phyloP scores from a whole-genome alignment of 1,140 invertebrate genomes.

The Mamestra configurata region DNA sequence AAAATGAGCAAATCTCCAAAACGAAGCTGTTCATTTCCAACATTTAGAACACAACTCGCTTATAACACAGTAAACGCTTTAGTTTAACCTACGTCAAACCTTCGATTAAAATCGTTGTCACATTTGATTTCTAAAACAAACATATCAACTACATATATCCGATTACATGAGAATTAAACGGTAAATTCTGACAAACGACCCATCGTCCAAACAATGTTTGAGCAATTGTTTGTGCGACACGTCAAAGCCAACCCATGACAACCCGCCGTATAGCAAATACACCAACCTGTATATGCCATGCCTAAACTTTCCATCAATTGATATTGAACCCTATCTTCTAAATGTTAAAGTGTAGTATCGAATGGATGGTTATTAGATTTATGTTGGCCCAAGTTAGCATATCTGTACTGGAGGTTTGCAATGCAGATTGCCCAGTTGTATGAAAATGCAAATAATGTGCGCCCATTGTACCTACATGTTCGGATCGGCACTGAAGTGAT shows the following conservation, averaged over 20 bases:
- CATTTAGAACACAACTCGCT: neutral
- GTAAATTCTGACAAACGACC: slow-evolving; percentile 46
- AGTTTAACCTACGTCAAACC: slow-evolving; percentile 39
- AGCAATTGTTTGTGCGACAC: slow-evolving; percentile 72
- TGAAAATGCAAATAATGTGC: slow-evolving; percentile 79
- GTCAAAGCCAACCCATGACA: slow-evolving; percentile 73
- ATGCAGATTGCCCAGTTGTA: slow-evolving; percentile 81
- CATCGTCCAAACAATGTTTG: slow-evolving; percentile 50
- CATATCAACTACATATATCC: slow-evolving; percentile 30
- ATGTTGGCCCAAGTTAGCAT: slow-evolving; percentile 69
- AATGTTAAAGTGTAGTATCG: neutral
- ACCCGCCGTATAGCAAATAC: slow-evolving; percentile 63
- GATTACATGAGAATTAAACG: slow-evolving; percentile 48
- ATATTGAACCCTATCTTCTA: neutral
- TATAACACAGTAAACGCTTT: slow-evolving; percentile 15
- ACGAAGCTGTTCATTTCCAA: too few relatives aligned
- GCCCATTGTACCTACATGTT: slow-evolving; percentile 16
- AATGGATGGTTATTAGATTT: slow-evolving; percentile 26
- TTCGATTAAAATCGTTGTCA: slow-evolving; percentile 59
- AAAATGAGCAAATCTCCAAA: too few relatives aligned
- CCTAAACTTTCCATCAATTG: neutral
- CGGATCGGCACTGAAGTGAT: slow-evolving; percentile 38
- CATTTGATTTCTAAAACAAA: slow-evolving; percentile 31
- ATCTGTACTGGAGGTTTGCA: slow-evolving; percentile 78
- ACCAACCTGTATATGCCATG: slow-evolving; percentile 40